phyloP scores from a whole-genome alignment of 2,888 invertebrate genomes.

The Melipona bicolor region DNA sequence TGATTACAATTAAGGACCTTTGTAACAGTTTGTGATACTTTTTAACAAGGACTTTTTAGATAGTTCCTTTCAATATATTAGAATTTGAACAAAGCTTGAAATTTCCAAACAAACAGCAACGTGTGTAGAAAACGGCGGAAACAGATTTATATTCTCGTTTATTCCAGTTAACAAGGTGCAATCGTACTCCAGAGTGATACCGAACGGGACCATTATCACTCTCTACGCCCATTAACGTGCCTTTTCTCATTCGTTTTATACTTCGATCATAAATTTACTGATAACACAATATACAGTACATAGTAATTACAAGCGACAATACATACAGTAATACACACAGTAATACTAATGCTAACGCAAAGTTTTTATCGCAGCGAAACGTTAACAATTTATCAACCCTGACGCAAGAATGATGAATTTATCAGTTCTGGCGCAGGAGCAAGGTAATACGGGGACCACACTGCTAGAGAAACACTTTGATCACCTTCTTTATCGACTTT shows the following conservation, averaged over 20 bases:
- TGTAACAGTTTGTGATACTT: too few species aligned
- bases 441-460: constrained; percentile 35
- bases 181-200: neutral
- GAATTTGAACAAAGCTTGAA: too few species aligned
- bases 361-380: constrained; percentile 13
- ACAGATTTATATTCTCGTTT: too few species aligned
- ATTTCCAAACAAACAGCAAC: too few species aligned
- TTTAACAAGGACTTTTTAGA: too few species aligned
- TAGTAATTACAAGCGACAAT: too few species aligned
- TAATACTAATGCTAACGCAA: constrained; percentile 4
- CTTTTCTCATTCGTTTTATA: neutral
- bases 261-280: constrained; percentile 7
- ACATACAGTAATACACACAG: too few species aligned
- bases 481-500: constrained; percentile 44
- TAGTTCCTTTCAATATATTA: too few species aligned
- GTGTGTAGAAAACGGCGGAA: neutral
- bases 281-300: too few species aligned
- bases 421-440: constrained; percentile 53
- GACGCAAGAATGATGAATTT: constrained; percentile 55
- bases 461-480: constrained; percentile 44
- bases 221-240: neutral
- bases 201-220: neutral
- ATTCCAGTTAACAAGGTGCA: constrained; percentile 11
- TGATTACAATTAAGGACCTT: too few species aligned
- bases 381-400: constrained; percentile 57